Evolutionary conservation across 1,140 invertebrate species (phyloP).

Genomic region (Pissodes strobi): DNA sequence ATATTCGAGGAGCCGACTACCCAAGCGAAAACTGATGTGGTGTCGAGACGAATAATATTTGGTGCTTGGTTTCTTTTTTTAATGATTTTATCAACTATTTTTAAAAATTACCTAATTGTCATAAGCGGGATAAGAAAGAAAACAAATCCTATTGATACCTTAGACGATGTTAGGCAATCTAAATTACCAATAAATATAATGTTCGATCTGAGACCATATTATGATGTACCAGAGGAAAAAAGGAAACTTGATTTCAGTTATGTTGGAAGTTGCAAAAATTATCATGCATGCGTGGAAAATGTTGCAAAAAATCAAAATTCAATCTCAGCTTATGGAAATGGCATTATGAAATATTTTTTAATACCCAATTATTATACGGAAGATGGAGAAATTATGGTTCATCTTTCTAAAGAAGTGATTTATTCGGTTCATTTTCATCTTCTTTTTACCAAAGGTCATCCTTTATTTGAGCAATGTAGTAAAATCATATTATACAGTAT

Average conservation of each 20-base stretch:
- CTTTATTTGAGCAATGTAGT: background rate
- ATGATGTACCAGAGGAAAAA: background rate
- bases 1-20: background rate
- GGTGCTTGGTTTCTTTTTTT: background rate
- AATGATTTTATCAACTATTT: background rate
- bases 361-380: background rate
- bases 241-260: background rate
- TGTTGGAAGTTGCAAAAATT: background rate
- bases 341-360: background rate
- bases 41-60: background rate
- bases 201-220: background rate
- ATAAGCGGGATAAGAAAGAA: background rate
- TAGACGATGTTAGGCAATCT: background rate
- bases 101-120: slow-evolving; percentile 1
- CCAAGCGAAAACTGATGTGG: background rate
- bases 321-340: background rate
- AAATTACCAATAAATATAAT: background rate
- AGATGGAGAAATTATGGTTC: background rate
- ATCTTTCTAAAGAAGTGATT: background rate
- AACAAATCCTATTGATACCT: background rate
- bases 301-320: background rate
- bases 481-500: background rate
- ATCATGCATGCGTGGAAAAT: background rate
- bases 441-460: slow-evolving; percentile 5
- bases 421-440: background rate